Base-by-base conservation (phyloP, 2,888 invertebrate genomes). In the Ryuthela nishihirai region DNA sequence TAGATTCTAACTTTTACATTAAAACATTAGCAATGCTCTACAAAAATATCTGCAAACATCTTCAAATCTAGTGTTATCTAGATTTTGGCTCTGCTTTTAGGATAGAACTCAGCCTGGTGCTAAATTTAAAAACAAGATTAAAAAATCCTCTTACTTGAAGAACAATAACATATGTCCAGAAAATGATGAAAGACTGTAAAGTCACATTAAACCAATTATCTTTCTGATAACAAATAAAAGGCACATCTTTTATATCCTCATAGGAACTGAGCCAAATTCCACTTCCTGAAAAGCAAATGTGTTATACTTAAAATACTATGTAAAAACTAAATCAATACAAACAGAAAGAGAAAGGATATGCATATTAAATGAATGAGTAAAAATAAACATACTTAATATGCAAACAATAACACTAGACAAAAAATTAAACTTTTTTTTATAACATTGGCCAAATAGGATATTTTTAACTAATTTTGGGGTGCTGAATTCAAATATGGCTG, bases 151-250 rank as follows among this genome's bases (percentile, higher is more conserved):
- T 70, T 72, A 85, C 87, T 82, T 97, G 97, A 53, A 94, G 81
- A 67, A 95, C 88, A 71, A 98, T 95, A 65, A 97, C 86, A 75
- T 88, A 95, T 2, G 92, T 94, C 87, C 91, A 93, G 78, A 97
- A 97, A 66, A 88, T 87, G 49, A 91, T 78, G 70, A 93, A 82
- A 7, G 88, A 88, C 73, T 89, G 88, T 70, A 81, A 84, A 25
- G 70, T 69, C 17, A 73, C 72, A 58, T 69, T 71, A 44, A 68
- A 67, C 34, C 64, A 54, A 24, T 64, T 64, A 52, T 69, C 67
- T 47, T 70, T 68, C 6, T 65, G 65, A 54, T 69, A 69, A 10
- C 66, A 63, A 56, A 86, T 79, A 75, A 87, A 89, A 26, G 86
- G 86, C 61, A 84, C 70, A 40, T 77, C 76, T 62, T 80, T 76